A percentile compares a stretch with the other conserved stretches of the same genome.
These are phyloP conservation scores for Cerastis rubricosa DNA, from an alignment of 2,888 invertebrate species.

Conservation along the genomic window DNA sequence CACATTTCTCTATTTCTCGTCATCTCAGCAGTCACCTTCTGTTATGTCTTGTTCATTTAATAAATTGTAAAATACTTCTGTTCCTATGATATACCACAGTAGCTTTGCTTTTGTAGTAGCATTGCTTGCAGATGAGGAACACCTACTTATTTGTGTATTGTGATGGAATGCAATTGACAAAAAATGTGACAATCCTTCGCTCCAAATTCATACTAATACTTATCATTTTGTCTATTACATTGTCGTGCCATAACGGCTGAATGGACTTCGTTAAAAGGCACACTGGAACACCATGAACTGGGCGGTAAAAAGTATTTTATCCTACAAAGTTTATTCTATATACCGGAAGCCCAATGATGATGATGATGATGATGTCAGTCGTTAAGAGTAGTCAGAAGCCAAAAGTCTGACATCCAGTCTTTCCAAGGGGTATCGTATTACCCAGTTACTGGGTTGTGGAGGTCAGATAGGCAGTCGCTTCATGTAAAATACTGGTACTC, in stretches of 20 bases:
- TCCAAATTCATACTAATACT: not conserved
- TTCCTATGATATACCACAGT: not conserved
- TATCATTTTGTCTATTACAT: not conserved
- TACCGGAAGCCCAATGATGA: not conserved
- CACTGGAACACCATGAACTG: not conserved
- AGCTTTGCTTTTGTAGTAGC: too few species aligned
- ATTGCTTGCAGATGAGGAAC: not conserved
- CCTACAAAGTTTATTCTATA: not conserved
- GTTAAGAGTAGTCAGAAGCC: too few species aligned
- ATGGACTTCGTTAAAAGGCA: not conserved
- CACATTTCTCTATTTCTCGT: too few species aligned
- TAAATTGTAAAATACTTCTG: not conserved
- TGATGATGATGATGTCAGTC: too few species aligned
- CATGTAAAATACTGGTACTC: too few species aligned
- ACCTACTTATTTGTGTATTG: not conserved
- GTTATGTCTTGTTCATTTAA: not conserved
- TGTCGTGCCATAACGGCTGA: not conserved
- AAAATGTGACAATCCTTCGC: not conserved
- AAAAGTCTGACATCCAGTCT: too few species aligned
- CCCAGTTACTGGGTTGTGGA: too few species aligned
- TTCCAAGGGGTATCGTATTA: too few species aligned
- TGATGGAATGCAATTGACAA: not conserved
- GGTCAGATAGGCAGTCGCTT: too few species aligned
- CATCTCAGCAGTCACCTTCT: too few species aligned
- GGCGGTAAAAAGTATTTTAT: not conserved